Evolutionary conservation across 2,113 vertebrate genomes (phyloP), one percentile per base, ranked within the genome.

Genomic region (Clarias batrachus): DNA sequence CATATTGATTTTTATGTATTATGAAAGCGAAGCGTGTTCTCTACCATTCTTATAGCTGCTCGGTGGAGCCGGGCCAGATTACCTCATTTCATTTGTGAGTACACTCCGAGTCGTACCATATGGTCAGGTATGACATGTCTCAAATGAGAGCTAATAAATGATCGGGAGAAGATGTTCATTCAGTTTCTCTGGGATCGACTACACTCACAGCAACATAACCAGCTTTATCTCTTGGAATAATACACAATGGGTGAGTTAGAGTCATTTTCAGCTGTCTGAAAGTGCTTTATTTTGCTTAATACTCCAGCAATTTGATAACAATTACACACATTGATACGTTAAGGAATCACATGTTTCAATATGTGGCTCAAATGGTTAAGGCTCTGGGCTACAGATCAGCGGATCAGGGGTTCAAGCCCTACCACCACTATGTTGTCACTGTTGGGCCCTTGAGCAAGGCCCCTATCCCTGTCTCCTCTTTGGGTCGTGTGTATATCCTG

Each of bases 61-160:
- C 66, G 16, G 52, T 70, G 63, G 84, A 86, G 33, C 52, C 17
- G 27, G 30, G 79, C 79, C 77, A 86, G 79, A 62, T 70, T 63
- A 86, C 76, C 37, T 73, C 57, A 81, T 82, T 82, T 86, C 23
- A 82, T 86, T 81, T 73, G 85, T 82, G 85, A 74, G 85, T 82
- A 86, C 56, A 25, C 66, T 48, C 17, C 0, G 33, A 70, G 30
- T 33, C 19, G 17, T 56, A 41, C 54, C 84, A 80, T 86, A 80
- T 86, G 76, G 48, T 59, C 23, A 9, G 10, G 63, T 86, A 4
- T 80, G 52, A 27, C 57, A 54, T 1, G 52, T 86, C 30, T 70
- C 76, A 86, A 27, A 86, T n/a, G 63, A 86, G 60, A 79, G 30
- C 76, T 79, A 60, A 86, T 82, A 48, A 86, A 63, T n/a, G 30